A percentile compares a stretch with the other conserved stretches of the same genome.
phyloP scores from a whole-genome alignment of 2,113 vertebrate genomes.

The Mesocricetus auratus region DNA sequence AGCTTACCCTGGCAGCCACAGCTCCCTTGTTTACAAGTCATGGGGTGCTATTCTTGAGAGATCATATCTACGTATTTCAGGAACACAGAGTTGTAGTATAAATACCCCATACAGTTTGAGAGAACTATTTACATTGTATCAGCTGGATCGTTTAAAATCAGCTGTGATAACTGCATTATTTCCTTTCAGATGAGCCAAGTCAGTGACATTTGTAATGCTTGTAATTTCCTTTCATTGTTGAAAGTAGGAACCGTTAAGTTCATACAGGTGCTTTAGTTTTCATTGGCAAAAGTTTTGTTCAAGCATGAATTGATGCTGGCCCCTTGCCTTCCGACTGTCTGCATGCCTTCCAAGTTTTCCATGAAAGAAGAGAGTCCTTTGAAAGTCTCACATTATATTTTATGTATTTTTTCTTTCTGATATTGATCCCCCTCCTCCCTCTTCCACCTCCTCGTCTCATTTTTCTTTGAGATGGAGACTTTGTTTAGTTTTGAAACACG shows the following conservation, averaged over 20 bases:
- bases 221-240: constrained; percentile 84
- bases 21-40: constrained; percentile 33
- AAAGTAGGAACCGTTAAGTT: constrained; percentile 69
- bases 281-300: constrained; percentile 72
- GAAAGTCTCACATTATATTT: constrained; percentile 46
- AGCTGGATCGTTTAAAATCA: constrained; percentile 77
- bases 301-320: constrained; percentile 73
- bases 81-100: constrained; percentile 76
- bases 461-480: not conserved
- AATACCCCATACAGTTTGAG: constrained; percentile 75
- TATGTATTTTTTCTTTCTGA: constrained; percentile 59
- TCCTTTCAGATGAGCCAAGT: constrained; percentile 77
- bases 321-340: constrained; percentile 37
- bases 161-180: constrained; percentile 68
- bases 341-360: not conserved
- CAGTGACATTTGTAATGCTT: constrained; percentile 71
- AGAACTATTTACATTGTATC: constrained; percentile 48
- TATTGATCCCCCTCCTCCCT: not conserved
- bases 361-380: constrained; percentile 50
- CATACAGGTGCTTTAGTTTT: constrained; percentile 82
- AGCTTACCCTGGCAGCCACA: constrained; percentile 34
- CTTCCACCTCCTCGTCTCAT: too few species aligned
- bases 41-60: constrained; percentile 28
- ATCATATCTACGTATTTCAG: constrained; percentile 49
- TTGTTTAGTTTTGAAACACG: not conserved